Evolutionary conservation across 2,888 invertebrate species (phyloP).

Genomic region (Saturnia pavonia): DNA sequence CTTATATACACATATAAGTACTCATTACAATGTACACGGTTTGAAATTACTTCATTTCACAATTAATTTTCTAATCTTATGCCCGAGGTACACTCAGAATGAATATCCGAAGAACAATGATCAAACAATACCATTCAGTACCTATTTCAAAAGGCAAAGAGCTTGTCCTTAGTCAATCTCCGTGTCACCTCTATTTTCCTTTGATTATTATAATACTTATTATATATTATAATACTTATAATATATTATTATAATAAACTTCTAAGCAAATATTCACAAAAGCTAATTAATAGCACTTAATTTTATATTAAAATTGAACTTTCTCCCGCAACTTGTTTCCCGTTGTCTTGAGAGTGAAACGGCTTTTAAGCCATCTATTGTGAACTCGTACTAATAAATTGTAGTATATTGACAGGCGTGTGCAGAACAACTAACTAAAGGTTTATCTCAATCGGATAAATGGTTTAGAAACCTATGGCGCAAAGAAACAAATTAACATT

Average conservation of each 20-base stretch:
- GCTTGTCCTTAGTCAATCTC: not conserved
- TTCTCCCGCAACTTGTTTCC: not conserved
- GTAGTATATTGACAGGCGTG: too few species aligned
- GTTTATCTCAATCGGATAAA: too few species aligned
- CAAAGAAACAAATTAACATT: too few species aligned
- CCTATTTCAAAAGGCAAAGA: not conserved
- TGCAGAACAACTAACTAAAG: too few species aligned
- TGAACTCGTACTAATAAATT: too few species aligned
- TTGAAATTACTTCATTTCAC: not conserved
- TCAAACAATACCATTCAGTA: not conserved
- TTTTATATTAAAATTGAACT: not conserved
- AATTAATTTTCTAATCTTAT: not conserved
- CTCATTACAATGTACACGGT: too few species aligned
- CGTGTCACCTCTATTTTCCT: not conserved
- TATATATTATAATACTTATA: too few species aligned
- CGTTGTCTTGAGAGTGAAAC: too few species aligned
- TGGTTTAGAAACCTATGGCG: too few species aligned
- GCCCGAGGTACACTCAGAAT: not conserved
- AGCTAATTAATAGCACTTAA: not conserved
- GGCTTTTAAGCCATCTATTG: too few species aligned
- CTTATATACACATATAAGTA: too few species aligned
- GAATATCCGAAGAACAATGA: not conserved
- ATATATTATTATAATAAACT: too few species aligned
- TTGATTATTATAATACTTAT: conserved; percentile 8
- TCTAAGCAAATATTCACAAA: not conserved